Evolutionary conservation across 2,797 vertebrate species (phyloP), one percentile per base, ranked within the genome.

Genomic region (Onychomys leucogaster): DNA sequence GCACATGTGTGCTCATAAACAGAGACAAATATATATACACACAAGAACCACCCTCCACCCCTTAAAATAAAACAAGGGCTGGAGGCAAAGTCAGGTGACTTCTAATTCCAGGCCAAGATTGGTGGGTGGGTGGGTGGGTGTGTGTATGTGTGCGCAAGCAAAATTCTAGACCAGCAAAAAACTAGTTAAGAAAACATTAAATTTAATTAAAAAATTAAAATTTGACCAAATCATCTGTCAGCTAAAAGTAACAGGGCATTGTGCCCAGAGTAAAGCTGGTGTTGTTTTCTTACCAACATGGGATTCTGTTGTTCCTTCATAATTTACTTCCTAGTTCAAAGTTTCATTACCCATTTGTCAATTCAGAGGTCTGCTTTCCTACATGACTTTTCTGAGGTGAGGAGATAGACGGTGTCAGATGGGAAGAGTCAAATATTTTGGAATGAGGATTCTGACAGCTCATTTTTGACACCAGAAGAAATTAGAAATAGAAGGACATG

Each of bases 301-400:
- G 8, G 37, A 83, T 78, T 37, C 25, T 14, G 69, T 80, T 73
- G 46, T 41, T 61, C 43, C 49, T 57, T 27, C 71, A 13, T 71
- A 85, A 90, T 14, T 65, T 41, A 84, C 49, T 96, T 83, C 19
- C 63, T 59, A 71, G 67, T 61, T 83, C 46, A 78, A 94, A 71
- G n/a, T 61, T 94, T 84, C 82, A 80, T 83, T 94, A 63, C 19
- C 59, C 41, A 94, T 41, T 27, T 49, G 77, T 71, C 73, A 94
- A 90, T 27, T 90, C 75, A 94, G 75, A 91, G 83, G 90, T 96
- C 87, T 65, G 34, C 37, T 82, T 94, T 93, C 57, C 65, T 94
- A 1, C 34, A 91, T 37, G 34, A 8, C 80, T 80, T 63, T 89
- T 43, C 67, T 82, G 27, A 89, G 55, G 57, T 63, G 57, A 95